Evolutionary conservation across 2,888 invertebrate species (phyloP).

Genomic region (Leptopilina drosophilae): DNA sequence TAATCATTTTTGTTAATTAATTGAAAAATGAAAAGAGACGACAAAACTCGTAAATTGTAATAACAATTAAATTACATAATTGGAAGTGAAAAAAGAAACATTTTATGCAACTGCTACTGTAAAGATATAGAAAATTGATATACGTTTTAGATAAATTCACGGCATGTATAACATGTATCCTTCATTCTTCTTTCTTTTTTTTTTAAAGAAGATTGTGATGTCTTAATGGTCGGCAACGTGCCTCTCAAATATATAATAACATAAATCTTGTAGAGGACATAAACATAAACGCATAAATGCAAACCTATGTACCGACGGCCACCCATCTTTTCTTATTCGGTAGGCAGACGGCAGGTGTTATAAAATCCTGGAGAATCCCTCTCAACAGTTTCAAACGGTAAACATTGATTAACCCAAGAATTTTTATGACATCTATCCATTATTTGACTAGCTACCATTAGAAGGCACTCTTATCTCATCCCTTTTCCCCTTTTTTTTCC

Average conservation of each 20-base stretch:
- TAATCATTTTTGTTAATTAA: no score
- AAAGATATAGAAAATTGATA: not conserved
- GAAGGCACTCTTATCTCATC: constrained; percentile 54
- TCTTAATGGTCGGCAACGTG: constrained; percentile 53
- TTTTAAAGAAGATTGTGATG: constrained; percentile 19
- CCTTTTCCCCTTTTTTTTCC: constrained; percentile 50
- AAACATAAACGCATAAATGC: constrained; percentile 40
- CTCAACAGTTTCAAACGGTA: constrained; percentile 57
- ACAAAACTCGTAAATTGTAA: no score
- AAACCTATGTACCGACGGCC: constrained; percentile 32
- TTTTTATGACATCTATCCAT: constrained; percentile 62
- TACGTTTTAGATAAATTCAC: constrained; percentile 1
- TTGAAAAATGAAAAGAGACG: no score
- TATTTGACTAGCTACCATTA: constrained; percentile 37
- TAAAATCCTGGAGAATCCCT: constrained; percentile 36
- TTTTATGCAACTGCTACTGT: not conserved
- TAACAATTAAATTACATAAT: not conserved
- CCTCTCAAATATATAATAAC: constrained; percentile 61
- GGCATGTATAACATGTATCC: constrained; percentile 6
- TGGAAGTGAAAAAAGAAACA: not conserved
- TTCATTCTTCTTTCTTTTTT: not conserved
- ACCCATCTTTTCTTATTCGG: constrained; percentile 30
- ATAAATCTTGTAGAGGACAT: constrained; percentile 49
- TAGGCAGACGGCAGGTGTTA: constrained; percentile 29
- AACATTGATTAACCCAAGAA: constrained; percentile 70